Conservation (phyloP, 2,113 vertebrate genomes). For the Scartelaos histophorus region DNA sequence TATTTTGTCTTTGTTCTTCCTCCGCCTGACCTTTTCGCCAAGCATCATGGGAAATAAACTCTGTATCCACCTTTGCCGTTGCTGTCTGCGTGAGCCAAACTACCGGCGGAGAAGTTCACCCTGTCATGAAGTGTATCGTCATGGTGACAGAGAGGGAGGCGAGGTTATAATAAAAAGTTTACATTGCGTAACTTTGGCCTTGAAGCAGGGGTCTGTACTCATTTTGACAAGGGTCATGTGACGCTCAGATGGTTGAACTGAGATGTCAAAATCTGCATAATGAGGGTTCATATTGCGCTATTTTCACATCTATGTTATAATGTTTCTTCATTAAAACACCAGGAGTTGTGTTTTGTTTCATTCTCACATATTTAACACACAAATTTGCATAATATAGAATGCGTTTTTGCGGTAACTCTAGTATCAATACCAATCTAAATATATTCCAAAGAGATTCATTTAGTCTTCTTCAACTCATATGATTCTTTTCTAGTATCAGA, state of each 20-base stretch:
- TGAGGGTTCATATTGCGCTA: no score
- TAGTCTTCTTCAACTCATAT: no score
- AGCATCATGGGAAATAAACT: slow-evolving; percentile 23
- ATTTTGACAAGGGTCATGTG: slow-evolving; percentile 14
- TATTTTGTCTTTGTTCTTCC: slow-evolving; percentile 46
- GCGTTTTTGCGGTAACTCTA: no score
- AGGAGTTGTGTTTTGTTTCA: no score
- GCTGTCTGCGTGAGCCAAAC: slow-evolving; percentile 4
- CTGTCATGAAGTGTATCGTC: slow-evolving; percentile 1
- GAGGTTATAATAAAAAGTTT: slow-evolving; percentile 5
- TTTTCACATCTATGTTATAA: no score
- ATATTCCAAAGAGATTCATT: no score
- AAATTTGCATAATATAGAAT: no score
- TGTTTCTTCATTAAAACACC: no score
- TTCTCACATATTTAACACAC: no score
- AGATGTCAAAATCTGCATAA: not conserved
- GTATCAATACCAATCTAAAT: no score
- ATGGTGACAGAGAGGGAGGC: not conserved
- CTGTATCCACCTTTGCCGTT: slow-evolving; percentile 6
- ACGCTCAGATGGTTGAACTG: slow-evolving; percentile 24
- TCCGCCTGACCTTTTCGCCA: slow-evolving; percentile 41
- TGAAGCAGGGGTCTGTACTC: slow-evolving; percentile 9
- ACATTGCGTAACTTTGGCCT: slow-evolving; percentile 6
- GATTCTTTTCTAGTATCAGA: no score
- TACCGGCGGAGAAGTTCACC: slow-evolving; percentile 4